Evolutionary conservation across 2,888 invertebrate genomes (phyloP).

Genomic region (Acheta domesticus): DNA sequence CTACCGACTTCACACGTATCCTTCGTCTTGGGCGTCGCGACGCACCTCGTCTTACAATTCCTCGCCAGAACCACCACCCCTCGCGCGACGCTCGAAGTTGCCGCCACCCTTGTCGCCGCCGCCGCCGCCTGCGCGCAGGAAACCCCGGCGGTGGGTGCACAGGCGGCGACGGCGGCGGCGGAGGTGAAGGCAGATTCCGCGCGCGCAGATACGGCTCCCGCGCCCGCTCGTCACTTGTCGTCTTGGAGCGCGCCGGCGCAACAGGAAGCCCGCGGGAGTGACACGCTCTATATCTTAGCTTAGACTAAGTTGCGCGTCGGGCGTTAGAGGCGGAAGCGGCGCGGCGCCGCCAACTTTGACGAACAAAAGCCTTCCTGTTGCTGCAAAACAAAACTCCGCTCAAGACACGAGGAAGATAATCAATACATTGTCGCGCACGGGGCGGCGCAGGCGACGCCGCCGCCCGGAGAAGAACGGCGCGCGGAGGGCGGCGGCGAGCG

Average conservation of each 20-base stretch:
- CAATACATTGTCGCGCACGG: slow-evolving; percentile 18
- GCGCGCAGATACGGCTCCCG: background rate
- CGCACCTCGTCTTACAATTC: no score
- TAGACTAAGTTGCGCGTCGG: slow-evolving; percentile 1
- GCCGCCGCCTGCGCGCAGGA: no score
- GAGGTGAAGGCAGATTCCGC: background rate
- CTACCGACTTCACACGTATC: no score
- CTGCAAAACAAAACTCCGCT: slow-evolving; percentile 11
- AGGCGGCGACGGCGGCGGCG: background rate
- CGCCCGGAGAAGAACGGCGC: background rate
- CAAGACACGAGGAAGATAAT: slow-evolving; percentile 3
- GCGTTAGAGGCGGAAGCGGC: background rate
- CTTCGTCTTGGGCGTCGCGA: no score
- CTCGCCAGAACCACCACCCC: no score
- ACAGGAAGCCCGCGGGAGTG: background rate
- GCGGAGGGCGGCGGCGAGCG: slow-evolving; percentile 5
- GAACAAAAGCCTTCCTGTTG: slow-evolving; percentile 18
- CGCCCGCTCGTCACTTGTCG: slow-evolving; percentile 18
- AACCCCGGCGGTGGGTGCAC: no score
- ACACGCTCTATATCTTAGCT: slow-evolving; percentile 18
- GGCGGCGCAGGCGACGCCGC: background rate
- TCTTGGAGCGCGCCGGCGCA: background rate
- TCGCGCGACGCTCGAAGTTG: no score
- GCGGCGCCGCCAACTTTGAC: slow-evolving; percentile 1
- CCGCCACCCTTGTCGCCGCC: no score